Evolutionary conservation across 1,140 invertebrate species (phyloP).

Genomic region (Drosophila novamexicana): DNA sequence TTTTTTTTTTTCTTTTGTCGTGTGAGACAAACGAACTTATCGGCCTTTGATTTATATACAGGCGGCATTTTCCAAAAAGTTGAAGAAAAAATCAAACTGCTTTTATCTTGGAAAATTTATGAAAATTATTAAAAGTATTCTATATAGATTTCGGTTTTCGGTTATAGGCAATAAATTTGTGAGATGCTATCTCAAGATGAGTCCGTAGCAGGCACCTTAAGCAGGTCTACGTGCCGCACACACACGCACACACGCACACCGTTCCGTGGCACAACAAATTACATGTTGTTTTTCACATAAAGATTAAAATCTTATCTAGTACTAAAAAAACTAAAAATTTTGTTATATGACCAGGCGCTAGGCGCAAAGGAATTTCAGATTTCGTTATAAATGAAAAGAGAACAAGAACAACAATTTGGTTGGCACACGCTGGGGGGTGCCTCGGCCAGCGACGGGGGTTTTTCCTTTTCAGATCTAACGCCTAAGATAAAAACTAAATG

Average conservation of each 20-base stretch:
- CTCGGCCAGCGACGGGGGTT: slow-evolving; percentile 36
- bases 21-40: slow-evolving; percentile 53
- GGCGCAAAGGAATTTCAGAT: slow-evolving; percentile 64
- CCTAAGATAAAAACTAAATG: slow-evolving; percentile 52
- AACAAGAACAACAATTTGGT: slow-evolving; percentile 38
- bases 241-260: slow-evolving; percentile 23
- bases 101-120: slow-evolving; percentile 66
- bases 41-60: slow-evolving; percentile 75
- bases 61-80: slow-evolving; percentile 64
- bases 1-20: slow-evolving; percentile 1
- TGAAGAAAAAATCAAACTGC: slow-evolving; percentile 5
- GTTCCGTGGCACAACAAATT: slow-evolving; percentile 65
- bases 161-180: slow-evolving; percentile 79
- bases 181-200: slow-evolving; percentile 81
- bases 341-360: slow-evolving; percentile 77
- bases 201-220: slow-evolving; percentile 54
- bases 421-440: slow-evolving; percentile 82
- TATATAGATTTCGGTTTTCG: slow-evolving; percentile 69
- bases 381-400: slow-evolving; percentile 12
- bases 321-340: slow-evolving; percentile 61
- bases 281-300: slow-evolving; percentile 83
- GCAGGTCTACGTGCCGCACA: slow-evolving; percentile 40
- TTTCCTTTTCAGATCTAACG: slow-evolving; percentile 47
- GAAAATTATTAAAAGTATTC: slow-evolving; percentile 83
- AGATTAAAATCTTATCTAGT: slow-evolving; percentile 81